Evolutionary conservation across 1,140 invertebrate species (phyloP), one percentile per base, ranked within the genome.

Genomic region (Papilio glaucus): DNA sequence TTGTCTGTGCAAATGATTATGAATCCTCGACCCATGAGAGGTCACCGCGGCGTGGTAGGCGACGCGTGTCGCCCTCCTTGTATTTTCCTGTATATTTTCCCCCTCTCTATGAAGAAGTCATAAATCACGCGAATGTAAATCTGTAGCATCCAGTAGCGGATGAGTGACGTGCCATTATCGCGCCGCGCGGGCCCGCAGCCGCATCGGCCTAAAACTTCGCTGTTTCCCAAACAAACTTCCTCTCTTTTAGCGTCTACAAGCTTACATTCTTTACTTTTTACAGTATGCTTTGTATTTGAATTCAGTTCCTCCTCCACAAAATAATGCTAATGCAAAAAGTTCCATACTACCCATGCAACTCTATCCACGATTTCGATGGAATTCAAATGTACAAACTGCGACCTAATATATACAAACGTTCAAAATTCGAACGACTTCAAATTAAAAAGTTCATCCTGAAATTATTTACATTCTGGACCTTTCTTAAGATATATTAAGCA

Each of bases 41-140:
- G 15, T 65, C 67, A 71, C 71, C 71, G 38, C 60, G 41, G n/a
- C 53, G 72, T 71, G 63, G 67, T 45, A 41, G 38, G 45, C 49
- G 73, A 42, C 49, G 41, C 69, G 73, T 71, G 76, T 49, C 77
- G 53, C 78, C 81, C 79, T 75, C 62, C 73, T 80, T 80, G 73
- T 86, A 83, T 87, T 87, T 87, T 76, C 79, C 73, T 85, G 86
- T 89, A 83, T 75, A 85, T 83, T 86, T 85, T 89, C 87, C 85
- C 89, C 85, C 87, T 90, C 87, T 89, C 79, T 85, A 91, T 91
- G 87, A 92, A 92, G 86, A 85, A 87, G 87, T 88, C 88, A 91
- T 92, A 92, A 92, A 93, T 93, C 88, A 91, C 82, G 77, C 67
- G 88, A 80, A 93, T 93, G 89, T 91, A 91, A 91, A 93, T 93